A percentile compares a stretch with the other conserved stretches of the same genome.
These are phyloP conservation scores for Meliscaeva auricollis DNA, from an alignment of 2,888 invertebrate species.

Conservation along the genomic window DNA sequence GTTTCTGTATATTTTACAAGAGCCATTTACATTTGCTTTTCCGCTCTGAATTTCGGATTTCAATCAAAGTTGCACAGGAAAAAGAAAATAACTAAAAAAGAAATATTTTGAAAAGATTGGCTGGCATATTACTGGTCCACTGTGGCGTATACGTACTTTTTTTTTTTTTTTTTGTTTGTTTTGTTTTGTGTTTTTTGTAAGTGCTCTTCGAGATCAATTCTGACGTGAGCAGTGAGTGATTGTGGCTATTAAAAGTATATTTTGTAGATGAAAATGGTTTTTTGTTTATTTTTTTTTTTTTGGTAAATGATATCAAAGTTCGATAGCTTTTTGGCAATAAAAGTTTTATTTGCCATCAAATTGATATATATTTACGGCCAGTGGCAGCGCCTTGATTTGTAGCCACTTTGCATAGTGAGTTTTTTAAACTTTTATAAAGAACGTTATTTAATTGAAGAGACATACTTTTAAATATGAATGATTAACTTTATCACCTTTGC, in stretches of 20 bases:
- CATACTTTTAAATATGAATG: no score
- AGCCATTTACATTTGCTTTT: constrained; percentile 25
- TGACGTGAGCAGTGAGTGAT: constrained; percentile 24
- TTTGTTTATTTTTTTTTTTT: neutral
- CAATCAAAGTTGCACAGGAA: constrained; percentile 33
- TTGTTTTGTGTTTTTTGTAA: neutral
- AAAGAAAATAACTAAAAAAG: neutral
- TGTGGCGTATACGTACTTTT: constrained; percentile 34
- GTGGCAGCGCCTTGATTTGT: neutral
- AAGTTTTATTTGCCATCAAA: constrained; percentile 13
- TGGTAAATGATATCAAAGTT: constrained; percentile 3
- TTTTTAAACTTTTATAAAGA: neutral
- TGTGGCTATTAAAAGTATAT: constrained; percentile 22
- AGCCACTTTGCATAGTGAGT: neutral
- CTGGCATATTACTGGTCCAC: neutral
- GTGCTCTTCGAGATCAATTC: constrained; percentile 37
- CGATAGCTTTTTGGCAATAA: constrained; percentile 16
- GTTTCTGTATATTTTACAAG: neutral
- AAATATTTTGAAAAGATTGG: constrained; percentile 10
- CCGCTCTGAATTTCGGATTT: constrained; percentile 12
- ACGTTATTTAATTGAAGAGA: no score
- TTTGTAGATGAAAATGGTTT: constrained; percentile 18
- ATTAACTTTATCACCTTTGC: no score
- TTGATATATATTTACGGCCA: constrained; percentile 7
- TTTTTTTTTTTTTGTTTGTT: constrained; percentile 13